Percentiles rank a stretch among this genome's conserved stretches.
These are phyloP conservation scores for Leptodirus hochenwartii DNA, from an alignment of 2,888 invertebrate species.

Conservation along the genomic window DNA sequence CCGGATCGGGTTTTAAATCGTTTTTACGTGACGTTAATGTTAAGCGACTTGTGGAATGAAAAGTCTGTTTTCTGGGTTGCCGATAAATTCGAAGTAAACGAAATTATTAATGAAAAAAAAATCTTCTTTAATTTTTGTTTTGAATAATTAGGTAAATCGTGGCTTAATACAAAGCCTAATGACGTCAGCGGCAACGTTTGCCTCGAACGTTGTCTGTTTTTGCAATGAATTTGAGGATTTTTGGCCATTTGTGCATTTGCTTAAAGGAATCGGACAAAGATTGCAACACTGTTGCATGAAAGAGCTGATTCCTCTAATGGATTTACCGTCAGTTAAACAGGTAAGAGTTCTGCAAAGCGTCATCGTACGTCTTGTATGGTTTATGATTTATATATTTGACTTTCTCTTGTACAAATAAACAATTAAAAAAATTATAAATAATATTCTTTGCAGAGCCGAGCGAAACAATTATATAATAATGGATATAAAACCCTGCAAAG, in stretches of 20 bases:
- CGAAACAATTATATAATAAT: constrained; percentile 63
- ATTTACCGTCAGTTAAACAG: constrained; percentile 74
- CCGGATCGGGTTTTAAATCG: constrained; percentile 46
- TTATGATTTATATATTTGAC: constrained; percentile 9
- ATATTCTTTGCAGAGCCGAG: constrained; percentile 44
- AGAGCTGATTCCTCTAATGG: constrained; percentile 68
- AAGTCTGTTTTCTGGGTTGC: constrained; percentile 47
- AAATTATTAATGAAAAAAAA: constrained; percentile 5
- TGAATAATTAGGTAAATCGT: constrained; percentile 33
- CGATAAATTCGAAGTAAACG: constrained; percentile 36
- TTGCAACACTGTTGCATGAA: constrained; percentile 66
- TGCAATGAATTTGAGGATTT: constrained; percentile 63
- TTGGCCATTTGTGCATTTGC: constrained; percentile 65
- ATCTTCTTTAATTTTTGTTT: constrained; percentile 2
- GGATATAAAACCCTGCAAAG: constrained; percentile 64
- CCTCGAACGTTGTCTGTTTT: constrained; percentile 59
- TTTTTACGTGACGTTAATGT: constrained; percentile 72
- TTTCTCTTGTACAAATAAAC: not conserved
- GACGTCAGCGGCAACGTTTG: constrained; percentile 49
- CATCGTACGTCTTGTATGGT: not conserved
- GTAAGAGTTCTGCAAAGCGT: constrained; percentile 24
- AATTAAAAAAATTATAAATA: not conserved
- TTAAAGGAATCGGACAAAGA: constrained; percentile 52
- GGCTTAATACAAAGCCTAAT: constrained; percentile 68
- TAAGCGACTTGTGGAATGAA: constrained; percentile 61